Evolutionary conservation across 2,888 invertebrate genomes (phyloP), one percentile per base, ranked within the genome.

Genomic region (Miltochrista miniata): DNA sequence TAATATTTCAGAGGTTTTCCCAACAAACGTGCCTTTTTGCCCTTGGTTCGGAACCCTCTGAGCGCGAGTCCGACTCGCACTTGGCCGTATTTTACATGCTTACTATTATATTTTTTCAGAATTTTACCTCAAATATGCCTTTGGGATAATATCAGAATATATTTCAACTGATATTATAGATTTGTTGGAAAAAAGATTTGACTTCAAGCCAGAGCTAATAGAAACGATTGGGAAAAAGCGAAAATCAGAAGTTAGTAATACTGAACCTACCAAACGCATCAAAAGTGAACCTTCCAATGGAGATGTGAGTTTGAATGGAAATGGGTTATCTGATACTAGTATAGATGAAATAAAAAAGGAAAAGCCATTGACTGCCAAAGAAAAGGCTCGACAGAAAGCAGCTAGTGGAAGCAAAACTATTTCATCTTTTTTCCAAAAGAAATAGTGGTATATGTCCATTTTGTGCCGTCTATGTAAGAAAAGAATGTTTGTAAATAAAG

Each of bases 391-490:
- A 66, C 93, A 94, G 68, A 96, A 96, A 80, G 95, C 96, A 48
- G 96, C 97, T 30, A 93, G 93, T 69, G 96, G 96, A 44, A 95
- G 95, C 29, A 97, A 96, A 87, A 95, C 93, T 69, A 96, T 97
- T 75, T 94, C 95, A 46, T 94, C 95, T 31, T 96, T 96, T 87
- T 97, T 97, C 79, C 94, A 93, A 64, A 96, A 95, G 81, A 94
- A 93, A 75, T 93, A 65, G 10, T 40, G 13, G 24, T 24, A 24
- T 5, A 24, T 24, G 18, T 24, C 2, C 18, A 24, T 4, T 24
- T 5, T n/a, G n/a, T n/a, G n/a, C n/a, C n/a, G n/a, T 24, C 18
- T 24, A 2, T 24, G 18, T 24, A 24, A 24, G 18, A 24, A 24
- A 4, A 24, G 5, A 24, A 4, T 5, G 31, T 31, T 5, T 7